These are phyloP conservation scores for Poecilia velifera DNA, from an alignment of 2,797 vertebrate genomes.

Conservation along the genomic window DNA sequence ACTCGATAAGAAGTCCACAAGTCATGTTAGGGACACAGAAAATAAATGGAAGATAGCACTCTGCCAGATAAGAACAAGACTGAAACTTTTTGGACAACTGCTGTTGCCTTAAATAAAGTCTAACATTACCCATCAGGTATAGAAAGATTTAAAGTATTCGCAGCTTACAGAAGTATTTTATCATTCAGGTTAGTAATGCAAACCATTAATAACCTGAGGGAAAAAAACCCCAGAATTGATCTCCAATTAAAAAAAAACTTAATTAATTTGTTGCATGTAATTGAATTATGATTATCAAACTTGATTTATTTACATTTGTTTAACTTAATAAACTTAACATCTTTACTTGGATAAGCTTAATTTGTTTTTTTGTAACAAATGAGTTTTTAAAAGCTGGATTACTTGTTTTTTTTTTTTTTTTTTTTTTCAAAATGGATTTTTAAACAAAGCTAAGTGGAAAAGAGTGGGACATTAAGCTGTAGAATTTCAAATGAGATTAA, in stretches of 20 bases:
- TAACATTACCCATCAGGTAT: neutral
- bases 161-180: conserved; percentile 21
- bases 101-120: no score
- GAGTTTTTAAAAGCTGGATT: no score
- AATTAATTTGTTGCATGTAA: no score
- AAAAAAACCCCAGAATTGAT: no score
- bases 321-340: no score
- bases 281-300: no score
- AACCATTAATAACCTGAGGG: no score
- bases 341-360: no score
- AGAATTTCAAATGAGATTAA: conserved; percentile 18
- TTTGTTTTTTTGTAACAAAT: no score
- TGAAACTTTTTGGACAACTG: neutral
- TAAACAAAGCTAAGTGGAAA: conserved; percentile 13
- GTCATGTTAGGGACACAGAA: neutral
- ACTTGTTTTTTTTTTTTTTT: neutral
- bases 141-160: conserved; percentile 1
- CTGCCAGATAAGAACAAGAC: neutral
- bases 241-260: no score
- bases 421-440: conserved; percentile 36
- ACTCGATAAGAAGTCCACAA: neutral
- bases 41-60: neutral
- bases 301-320: no score
- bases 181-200: conserved; percentile 14
- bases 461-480: conserved; percentile 4